Conservation (phyloP, 37 sponge, comb jelly and placozoan genomes). For the Petrosia ficiformis region DNA sequence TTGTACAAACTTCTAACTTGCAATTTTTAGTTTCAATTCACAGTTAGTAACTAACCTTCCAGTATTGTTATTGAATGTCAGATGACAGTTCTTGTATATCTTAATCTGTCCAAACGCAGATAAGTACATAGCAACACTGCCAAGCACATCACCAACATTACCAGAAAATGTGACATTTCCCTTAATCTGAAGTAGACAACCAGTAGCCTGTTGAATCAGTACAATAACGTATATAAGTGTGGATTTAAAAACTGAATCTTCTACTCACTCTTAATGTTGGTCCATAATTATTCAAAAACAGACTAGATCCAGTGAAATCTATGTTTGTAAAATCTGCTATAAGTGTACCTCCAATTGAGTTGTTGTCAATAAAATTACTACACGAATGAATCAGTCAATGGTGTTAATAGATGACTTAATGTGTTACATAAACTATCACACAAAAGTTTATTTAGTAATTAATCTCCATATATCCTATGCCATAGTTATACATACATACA, state of each 20-base stretch:
- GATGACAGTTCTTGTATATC: conserved; percentile 6
- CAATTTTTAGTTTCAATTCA: too few relatives aligned
- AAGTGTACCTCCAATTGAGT: conserved; percentile 34
- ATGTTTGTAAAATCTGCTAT: conserved; percentile 28
- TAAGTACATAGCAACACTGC: conserved; percentile 52
- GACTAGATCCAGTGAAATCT: conserved; percentile 19
- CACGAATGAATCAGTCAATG: too few relatives aligned
- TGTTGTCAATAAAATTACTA: conserved; percentile 30
- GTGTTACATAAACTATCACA: too few relatives aligned
- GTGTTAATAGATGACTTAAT: too few relatives aligned
- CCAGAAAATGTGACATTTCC: conserved; percentile 35
- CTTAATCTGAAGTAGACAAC: conserved; percentile 18
- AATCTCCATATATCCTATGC: too few relatives aligned
- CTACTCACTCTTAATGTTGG: conserved; percentile 29
- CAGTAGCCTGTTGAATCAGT: conserved; percentile 42
- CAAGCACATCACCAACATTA: conserved; percentile 18
- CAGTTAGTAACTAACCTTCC: too few relatives aligned
- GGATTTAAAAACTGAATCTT: too few relatives aligned
- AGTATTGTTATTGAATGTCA: conserved; percentile 62
- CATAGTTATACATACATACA: too few relatives aligned
- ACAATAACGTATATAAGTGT: too few relatives aligned
- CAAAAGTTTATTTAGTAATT: too few relatives aligned
- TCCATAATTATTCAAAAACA: conserved; percentile 53
- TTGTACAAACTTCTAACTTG: too few relatives aligned
- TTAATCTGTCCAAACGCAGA: conserved; percentile 56